Base-by-base conservation (phyloP, 2,113 vertebrate genomes). In the Chloebia gouldiae region DNA sequence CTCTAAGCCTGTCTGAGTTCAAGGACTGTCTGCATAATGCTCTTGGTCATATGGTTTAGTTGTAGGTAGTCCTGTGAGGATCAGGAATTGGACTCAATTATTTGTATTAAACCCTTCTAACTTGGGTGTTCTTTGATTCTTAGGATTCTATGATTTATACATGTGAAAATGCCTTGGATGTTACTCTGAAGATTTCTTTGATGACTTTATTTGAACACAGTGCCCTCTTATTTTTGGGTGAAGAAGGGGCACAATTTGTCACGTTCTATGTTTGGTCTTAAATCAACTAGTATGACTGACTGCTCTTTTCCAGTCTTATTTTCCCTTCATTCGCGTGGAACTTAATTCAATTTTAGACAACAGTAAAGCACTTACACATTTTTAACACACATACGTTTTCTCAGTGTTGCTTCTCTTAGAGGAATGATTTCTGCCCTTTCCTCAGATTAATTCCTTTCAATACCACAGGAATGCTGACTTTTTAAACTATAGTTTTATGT, bases 391-490 rank as follows among this genome's bases (percentile, higher is more conserved):
- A 64, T 49, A 73, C 9, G 80, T 91, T 92, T 94, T 37, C 31
- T 81, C 70, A 81, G 65, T 39, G 45, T 54, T 63, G 51, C 6
- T 61, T 7, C 39, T 86, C 72, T 80, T 31, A 50, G 18, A 71
- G 15, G 33, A 90, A 96, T 57, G 45, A 91, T 91, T 93, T 92
- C 53, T 90, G 71, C 15, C 27, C 80, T 56, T 96, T 94, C 61
- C 65, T 95, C 65, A 88, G 44, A 87, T 90, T 60, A 94, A 69
- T 87, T 75, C 93, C 30, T 93, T 91, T 83, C 86, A 88, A 94
- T 61, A 65, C 76, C 91, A 88, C 76, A 95, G 73, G 85, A 92
- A 76, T 83, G 85, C 51, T 86, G 88, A 90, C 57, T 68, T 91
- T 86, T 95, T 82, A 87, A 80, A 82, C 54, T 76, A 63, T 60